phyloP scores from a whole-genome alignment of 2,797 vertebrate genomes.

The Alfaro cultratus region DNA sequence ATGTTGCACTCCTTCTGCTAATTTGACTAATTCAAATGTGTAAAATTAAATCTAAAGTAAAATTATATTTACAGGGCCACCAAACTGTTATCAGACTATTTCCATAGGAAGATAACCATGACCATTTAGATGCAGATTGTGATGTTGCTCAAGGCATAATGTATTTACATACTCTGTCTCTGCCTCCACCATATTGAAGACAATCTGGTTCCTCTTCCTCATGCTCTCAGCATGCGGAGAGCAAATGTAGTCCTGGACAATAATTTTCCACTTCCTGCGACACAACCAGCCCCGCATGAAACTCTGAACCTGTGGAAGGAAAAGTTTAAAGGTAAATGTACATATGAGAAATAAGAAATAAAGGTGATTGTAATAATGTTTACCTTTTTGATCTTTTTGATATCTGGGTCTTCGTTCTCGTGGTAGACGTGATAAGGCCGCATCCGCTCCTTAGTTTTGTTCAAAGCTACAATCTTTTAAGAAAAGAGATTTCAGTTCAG shows the following conservation, averaged over 20 bases:
- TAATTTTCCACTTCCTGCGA: slow-evolving; percentile 96
- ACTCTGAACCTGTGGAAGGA: slow-evolving; percentile 87
- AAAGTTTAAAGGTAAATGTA: background rate
- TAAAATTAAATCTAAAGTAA: slow-evolving; percentile 7
- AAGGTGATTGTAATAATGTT: background rate
- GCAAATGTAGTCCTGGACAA: slow-evolving; percentile 96
- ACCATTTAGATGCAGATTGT: background rate
- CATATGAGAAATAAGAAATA: slow-evolving; percentile 7
- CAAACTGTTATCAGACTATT: slow-evolving; percentile 2
- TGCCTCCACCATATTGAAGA: slow-evolving; percentile 96
- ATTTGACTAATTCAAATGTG: slow-evolving; percentile 16
- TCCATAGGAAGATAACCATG: slow-evolving; percentile 5
- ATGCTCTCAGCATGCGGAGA: slow-evolving; percentile 97
- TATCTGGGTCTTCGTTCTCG: slow-evolving; percentile 95
- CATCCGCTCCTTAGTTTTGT: slow-evolving; percentile 99
- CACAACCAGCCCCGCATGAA: slow-evolving; percentile 98
- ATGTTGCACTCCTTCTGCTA: background rate
- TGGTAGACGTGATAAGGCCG: slow-evolving; percentile 91
- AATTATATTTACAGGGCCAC: background rate
- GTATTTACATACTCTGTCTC: slow-evolving; percentile 85
- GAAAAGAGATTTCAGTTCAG: slow-evolving; percentile 13
- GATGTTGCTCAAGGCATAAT: slow-evolving; percentile 11
- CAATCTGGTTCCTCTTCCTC: slow-evolving; percentile 97
- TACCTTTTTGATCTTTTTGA: slow-evolving; percentile 99
- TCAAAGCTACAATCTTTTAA: slow-evolving; percentile 92